Evolutionary conservation across 2,797 vertebrate genomes (phyloP).

Genomic region (Gobio occitaniae): DNA sequence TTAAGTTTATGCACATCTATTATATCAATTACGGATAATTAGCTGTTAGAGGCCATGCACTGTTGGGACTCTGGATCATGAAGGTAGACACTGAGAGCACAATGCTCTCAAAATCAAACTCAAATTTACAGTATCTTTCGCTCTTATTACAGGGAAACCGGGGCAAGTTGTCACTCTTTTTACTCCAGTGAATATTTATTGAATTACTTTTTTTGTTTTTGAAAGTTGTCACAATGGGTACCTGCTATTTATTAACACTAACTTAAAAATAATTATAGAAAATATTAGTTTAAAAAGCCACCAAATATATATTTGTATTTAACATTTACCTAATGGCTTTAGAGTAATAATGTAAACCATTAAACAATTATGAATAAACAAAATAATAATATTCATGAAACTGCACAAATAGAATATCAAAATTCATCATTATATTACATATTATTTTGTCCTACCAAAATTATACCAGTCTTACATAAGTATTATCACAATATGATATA

Average conservation of each 20-base stretch:
- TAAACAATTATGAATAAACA: background rate
- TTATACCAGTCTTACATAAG: background rate
- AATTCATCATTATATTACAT: background rate
- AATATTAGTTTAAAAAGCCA: background rate
- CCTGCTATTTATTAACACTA: background rate
- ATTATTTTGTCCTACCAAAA: background rate
- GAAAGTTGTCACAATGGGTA: background rate
- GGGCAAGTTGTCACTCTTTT: background rate
- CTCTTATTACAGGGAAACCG: background rate
- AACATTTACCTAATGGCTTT: background rate
- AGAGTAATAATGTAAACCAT: background rate
- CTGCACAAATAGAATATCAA: background rate
- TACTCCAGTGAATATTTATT: background rate
- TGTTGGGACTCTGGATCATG: background rate
- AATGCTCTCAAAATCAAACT: background rate
- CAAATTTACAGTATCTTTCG: too few species aligned
- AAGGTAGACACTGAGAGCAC: background rate
- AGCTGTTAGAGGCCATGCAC: background rate
- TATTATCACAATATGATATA: background rate
- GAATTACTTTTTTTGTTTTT: background rate
- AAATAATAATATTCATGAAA: background rate
- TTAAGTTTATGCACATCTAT: slow-evolving; percentile 18
- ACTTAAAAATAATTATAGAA: background rate
- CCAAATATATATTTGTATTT: slow-evolving; percentile 2
- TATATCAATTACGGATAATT: slow-evolving; percentile 23